Evolutionary conservation across 2,113 vertebrate species (phyloP).

Genomic region (Sceloporus undulatus): DNA sequence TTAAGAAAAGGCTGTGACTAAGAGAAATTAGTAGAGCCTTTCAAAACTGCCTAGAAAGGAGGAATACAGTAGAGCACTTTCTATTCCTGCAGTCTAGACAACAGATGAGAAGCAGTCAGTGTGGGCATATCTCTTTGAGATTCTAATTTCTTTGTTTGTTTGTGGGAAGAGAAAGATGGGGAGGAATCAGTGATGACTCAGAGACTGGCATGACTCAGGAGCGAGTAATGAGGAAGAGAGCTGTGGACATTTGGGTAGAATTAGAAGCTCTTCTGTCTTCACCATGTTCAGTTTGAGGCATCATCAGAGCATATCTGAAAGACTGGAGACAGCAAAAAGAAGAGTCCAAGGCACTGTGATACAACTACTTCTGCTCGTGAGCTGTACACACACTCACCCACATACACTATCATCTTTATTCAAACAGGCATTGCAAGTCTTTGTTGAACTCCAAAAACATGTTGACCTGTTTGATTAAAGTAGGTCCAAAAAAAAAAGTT

Average conservation of each 20-base stretch:
- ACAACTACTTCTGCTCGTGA: neutral
- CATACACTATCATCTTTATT: neutral
- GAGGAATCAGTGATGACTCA: neutral
- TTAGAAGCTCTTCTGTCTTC: neutral
- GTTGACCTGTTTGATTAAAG: neutral
- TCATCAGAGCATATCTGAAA: neutral
- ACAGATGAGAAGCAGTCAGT: neutral
- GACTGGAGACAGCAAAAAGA: neutral
- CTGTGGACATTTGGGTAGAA: neutral
- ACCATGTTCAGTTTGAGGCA: neutral
- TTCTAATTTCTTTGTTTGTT: neutral
- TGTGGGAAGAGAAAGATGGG: neutral
- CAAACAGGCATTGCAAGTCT: neutral
- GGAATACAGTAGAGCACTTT: neutral
- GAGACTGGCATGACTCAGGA: neutral
- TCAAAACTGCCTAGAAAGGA: neutral
- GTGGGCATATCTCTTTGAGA: neutral
- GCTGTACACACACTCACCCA: neutral
- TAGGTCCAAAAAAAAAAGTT: neutral
- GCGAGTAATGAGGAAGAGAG: neutral
- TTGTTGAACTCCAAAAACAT: neutral
- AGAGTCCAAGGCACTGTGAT: no score
- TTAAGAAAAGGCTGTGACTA: neutral
- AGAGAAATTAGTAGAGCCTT: neutral
- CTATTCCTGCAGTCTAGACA: neutral